Evolutionary conservation across 1,140 invertebrate genomes (phyloP).

Genomic region (Bombus pyrosoma): DNA sequence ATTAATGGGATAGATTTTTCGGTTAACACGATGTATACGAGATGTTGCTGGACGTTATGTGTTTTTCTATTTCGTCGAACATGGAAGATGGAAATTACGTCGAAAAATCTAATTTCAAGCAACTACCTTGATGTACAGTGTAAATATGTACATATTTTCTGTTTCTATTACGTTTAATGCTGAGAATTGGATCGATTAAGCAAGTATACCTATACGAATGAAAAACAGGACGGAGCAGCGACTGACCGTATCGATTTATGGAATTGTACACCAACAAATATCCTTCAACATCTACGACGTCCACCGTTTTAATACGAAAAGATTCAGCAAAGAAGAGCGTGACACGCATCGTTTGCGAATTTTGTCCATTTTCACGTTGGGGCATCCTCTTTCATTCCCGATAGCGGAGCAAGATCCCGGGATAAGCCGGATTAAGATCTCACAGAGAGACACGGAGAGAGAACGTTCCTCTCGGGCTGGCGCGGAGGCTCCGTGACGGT

Average conservation of each 20-base stretch:
- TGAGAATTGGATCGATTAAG: too few relatives aligned
- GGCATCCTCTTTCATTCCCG: too few relatives aligned
- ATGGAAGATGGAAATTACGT: too few relatives aligned
- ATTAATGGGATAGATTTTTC: neutral
- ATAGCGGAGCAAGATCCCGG: neutral
- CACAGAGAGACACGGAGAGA: neutral
- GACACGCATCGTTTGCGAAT: neutral
- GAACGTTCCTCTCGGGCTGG: neutral
- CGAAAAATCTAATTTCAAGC: too few relatives aligned
- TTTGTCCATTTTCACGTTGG: neutral
- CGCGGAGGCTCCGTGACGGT: neutral
- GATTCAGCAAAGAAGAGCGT: neutral
- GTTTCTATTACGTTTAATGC: too few relatives aligned
- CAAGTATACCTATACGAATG: too few relatives aligned
- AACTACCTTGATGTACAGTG: too few relatives aligned
- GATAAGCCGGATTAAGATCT: conserved; percentile 58
- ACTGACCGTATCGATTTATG: neutral
- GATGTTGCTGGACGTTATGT: too few relatives aligned
- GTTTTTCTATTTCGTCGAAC: neutral
- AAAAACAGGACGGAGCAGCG: too few relatives aligned
- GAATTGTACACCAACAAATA: neutral
- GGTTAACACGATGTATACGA: neutral
- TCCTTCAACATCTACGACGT: neutral
- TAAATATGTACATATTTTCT: too few relatives aligned
- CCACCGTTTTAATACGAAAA: neutral